Evolutionary conservation across 2,888 invertebrate species (phyloP), one percentile per base, ranked within the genome.

Genomic region (Lasioglossum morio): DNA sequence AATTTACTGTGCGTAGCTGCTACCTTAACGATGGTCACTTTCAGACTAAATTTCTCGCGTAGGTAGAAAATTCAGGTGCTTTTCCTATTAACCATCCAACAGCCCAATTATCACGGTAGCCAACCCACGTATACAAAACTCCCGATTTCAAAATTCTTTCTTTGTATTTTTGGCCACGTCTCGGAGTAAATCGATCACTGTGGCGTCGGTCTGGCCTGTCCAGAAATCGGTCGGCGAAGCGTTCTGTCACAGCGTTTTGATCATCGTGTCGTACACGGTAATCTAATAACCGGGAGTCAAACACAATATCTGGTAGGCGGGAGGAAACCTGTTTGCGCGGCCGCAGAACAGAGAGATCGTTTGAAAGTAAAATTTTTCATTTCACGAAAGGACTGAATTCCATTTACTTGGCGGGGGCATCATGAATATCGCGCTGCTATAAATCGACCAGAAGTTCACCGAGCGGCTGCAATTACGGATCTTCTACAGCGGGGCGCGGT

Each of bases 401-500:
- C 77, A 84, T 88, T 90, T 90, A 87, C 85, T 87, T 87, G 79
- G 81, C 66, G 82, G 81, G 84, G 81, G 72, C 72, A 85, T 76
- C 86, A 75, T 80, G 87, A 88, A 84, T 89, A 86, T 90, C 87
- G 77, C 80, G 79, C 79, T n/a, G 80, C 79, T 82, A 86, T 90
- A 90, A 90, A 90, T 90, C 88, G 88, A 77, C 70, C 76, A 75
- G 83, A 85, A 85, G 82, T 82, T 87, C 78, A 70, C 57, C 70
- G 81, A 40, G 82, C 89, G 80, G 74, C 79, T 66, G 90, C 88
- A 90, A 90, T 90, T 90, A 90, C 89, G 87, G 34, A 87, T 90
- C 89, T 85, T 80, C 74, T 66, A 34, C 78, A 57, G 43, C 37
- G 72, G 75, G 82, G 70, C 77, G 79, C 77, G 63, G 63, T 19